A percentile compares a stretch with the other conserved stretches of the same genome.
Evolutionary conservation across 2,113 vertebrate species (phyloP).

Genomic region (Riparia riparia): DNA sequence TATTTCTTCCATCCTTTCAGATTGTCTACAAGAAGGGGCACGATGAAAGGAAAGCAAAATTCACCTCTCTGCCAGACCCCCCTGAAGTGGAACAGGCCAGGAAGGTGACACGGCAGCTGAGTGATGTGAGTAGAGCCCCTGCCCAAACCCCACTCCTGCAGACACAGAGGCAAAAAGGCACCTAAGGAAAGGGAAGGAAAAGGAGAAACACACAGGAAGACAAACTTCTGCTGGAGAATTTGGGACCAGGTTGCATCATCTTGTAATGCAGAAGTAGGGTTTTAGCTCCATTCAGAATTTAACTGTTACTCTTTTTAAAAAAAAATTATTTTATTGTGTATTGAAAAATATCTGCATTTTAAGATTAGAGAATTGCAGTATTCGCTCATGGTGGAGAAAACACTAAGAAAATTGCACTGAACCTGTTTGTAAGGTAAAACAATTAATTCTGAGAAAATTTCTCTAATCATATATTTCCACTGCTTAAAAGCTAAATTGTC

Average conservation of each 20-base stretch:
- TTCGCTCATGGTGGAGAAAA: neutral
- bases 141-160: neutral
- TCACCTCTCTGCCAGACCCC: slow-evolving; percentile 88
- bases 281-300: neutral
- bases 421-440: neutral
- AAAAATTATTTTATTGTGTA: neutral
- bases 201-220: neutral
- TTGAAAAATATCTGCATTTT: neutral
- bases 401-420: neutral
- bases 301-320: neutral
- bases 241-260: neutral
- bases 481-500: neutral
- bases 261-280: neutral
- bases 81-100: slow-evolving; percentile 91
- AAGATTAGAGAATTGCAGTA: neutral
- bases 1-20: slow-evolving; percentile 67
- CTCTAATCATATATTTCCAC: neutral
- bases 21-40: slow-evolving; percentile 95
- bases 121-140: slow-evolving; percentile 84
- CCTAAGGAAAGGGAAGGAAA: neutral
- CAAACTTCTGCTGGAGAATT: neutral
- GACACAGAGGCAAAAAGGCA: neutral
- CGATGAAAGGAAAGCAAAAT: slow-evolving; percentile 84
- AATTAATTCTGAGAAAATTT: neutral
- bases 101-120: slow-evolving; percentile 87